Base-by-base conservation (phyloP, 2,888 invertebrate species). In the Pinctada fucata region DNA sequence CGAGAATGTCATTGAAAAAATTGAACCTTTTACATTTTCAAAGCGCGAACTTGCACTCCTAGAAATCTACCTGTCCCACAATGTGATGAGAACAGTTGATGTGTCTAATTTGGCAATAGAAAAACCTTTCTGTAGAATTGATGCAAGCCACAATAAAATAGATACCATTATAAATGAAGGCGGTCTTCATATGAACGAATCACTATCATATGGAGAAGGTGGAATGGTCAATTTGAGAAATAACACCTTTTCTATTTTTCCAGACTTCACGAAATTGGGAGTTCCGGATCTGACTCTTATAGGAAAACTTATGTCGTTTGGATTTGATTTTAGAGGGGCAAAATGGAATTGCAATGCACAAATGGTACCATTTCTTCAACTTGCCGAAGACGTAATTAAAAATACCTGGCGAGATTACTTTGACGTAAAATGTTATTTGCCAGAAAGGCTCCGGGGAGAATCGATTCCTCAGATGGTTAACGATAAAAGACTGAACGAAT, bases 301-400 rank as follows among this genome's bases (percentile, higher is more conserved):
- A 2, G 81, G 81, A 48, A 76, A 76, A 48, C 3, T 83, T 0
- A 4, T 79, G 3, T 5, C 48, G 10, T 83, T 79, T 68, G 81
- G 83, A 31, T 83, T 81, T 74, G 76, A 78, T 66, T 50, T 80
- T 8, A 50, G 71, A 6, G 81, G 78, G 2, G 78, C 63, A 8
- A 73, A 75, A 5, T 64, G 79, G 50, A 65, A 74, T 2, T 83
- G 83, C 72, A 80, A 81, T 63, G 81, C 81, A 66, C 49, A 81
- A 31, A 71, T 83, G 71, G 76, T 76, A 47, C 81, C 83, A 0
- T 83, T 79, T 47, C 45, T 81, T 45, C 31, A 64, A 45, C 45
- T 78, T 13, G 68, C 76, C 4, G 64, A 73, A 52, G 72, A 69
- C 10, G 8, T 83, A 3, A 70, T 79, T 1, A 58, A 78, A 8